phyloP scores from a whole-genome alignment of 1,140 invertebrate species.

The Physella acuta region DNA sequence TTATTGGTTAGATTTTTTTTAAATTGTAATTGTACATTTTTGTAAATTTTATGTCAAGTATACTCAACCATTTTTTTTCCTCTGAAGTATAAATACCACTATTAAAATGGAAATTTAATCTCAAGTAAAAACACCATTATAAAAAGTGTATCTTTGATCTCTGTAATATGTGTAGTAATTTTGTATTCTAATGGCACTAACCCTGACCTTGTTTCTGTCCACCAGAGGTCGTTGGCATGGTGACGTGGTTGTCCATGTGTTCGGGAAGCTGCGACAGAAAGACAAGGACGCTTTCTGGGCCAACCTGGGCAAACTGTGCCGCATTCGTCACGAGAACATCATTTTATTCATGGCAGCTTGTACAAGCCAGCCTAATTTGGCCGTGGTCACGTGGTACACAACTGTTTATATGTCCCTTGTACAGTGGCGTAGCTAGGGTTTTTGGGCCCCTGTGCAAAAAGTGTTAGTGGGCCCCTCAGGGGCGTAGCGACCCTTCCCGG shows the following conservation, averaged over 20 bases:
- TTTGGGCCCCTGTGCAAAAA: too few relatives aligned
- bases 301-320: constrained; percentile 57
- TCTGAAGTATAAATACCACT: too few relatives aligned
- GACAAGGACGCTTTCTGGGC: constrained; percentile 53
- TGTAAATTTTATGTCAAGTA: too few relatives aligned
- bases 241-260: constrained; percentile 58
- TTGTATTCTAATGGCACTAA: not conserved
- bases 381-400: constrained; percentile 60
- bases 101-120: too few relatives aligned
- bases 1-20: too few relatives aligned
- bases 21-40: too few relatives aligned
- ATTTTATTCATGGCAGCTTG: constrained; percentile 64
- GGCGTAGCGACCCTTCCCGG: too few relatives aligned
- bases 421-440: too few relatives aligned
- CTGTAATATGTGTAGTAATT: not conserved
- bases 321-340: constrained; percentile 64
- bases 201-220: constrained; percentile 1
- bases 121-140: too few relatives aligned
- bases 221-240: constrained; percentile 62
- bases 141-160: not conserved
- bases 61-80: too few relatives aligned
- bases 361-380: constrained; percentile 55
- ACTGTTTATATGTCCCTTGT: too few relatives aligned
- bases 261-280: constrained; percentile 37
- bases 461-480: too few relatives aligned